phyloP scores from a whole-genome alignment of 2,888 invertebrate species.

The Polydrusus pterygomalis region DNA sequence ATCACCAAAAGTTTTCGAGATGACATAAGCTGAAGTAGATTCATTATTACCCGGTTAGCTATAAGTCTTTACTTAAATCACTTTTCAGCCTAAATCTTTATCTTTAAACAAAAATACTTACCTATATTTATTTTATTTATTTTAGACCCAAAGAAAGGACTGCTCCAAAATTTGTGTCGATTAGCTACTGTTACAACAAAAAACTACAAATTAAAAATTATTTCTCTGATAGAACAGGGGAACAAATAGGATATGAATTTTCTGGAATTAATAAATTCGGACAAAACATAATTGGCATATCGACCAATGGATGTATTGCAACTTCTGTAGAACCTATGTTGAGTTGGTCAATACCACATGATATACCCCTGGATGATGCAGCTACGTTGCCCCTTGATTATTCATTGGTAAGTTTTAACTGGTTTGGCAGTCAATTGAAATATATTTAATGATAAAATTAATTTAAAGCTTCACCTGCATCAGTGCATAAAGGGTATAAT shows the following conservation, averaged over 20 bases:
- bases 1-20: too few species aligned
- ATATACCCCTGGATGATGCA: slow-evolving; percentile 78
- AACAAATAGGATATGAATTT: background rate
- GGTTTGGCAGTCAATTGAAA: too few species aligned
- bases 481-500: too few species aligned
- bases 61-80: too few species aligned
- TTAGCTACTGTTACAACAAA: background rate
- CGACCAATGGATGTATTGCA: slow-evolving; percentile 1
- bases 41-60: too few species aligned
- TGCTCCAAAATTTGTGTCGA: slow-evolving; percentile 1
- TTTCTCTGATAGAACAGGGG: background rate
- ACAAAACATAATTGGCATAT: slow-evolving; percentile 3
- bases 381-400: slow-evolving; percentile 79
- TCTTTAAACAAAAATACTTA: background rate
- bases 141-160: background rate
- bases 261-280: slow-evolving; percentile 10
- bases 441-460: too few species aligned
- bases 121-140: background rate
- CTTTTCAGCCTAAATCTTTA: too few species aligned
- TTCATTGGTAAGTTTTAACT: slow-evolving; percentile 71
- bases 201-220: slow-evolving; percentile 14
- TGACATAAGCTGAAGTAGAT: too few species aligned
- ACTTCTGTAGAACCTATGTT: slow-evolving; percentile 36
- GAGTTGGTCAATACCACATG: slow-evolving; percentile 71
- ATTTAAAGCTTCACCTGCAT: too few species aligned